Conservation (phyloP, 2,113 vertebrate genomes). For the Romanogobio albipinnatus region DNA sequence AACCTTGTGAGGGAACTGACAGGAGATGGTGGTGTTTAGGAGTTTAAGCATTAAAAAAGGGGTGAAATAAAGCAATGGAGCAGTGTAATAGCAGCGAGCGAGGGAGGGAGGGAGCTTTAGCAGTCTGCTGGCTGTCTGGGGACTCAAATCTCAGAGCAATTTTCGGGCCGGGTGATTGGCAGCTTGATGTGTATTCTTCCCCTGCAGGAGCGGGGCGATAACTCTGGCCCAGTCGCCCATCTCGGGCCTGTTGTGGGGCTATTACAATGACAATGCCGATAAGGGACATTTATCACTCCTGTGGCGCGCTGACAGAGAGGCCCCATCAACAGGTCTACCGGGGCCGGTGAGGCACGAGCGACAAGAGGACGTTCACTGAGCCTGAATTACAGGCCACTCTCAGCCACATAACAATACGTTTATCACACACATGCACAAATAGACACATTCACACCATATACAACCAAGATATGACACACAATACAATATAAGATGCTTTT, state of each 20-base stretch:
- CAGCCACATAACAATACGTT: slow-evolving; percentile 57
- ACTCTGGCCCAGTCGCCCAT: slow-evolving; percentile 76
- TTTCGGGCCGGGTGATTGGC: slow-evolving; percentile 82
- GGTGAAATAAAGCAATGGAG: slow-evolving; percentile 52
- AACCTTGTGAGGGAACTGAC: slow-evolving; percentile 54
- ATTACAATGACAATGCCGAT: slow-evolving; percentile 84
- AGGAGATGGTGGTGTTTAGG: slow-evolving; percentile 62
- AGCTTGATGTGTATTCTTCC: slow-evolving; percentile 83
- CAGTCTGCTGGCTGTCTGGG: slow-evolving; percentile 73
- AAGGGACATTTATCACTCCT: slow-evolving; percentile 82
- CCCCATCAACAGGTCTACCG: slow-evolving; percentile 78
- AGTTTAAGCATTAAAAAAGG: slow-evolving; percentile 65
- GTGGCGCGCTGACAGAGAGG: slow-evolving; percentile 76
- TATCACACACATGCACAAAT: slow-evolving; percentile 41
- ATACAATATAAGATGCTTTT: neutral
- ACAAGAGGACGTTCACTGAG: slow-evolving; percentile 57
- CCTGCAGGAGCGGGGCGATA: slow-evolving; percentile 77
- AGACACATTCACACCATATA: neutral
- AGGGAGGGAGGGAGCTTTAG: slow-evolving; percentile 56
- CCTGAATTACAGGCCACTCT: slow-evolving; percentile 60
- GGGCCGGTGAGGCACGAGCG: slow-evolving; percentile 58
- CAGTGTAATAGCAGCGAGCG: slow-evolving; percentile 33
- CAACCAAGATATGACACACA: slow-evolving; percentile 45
- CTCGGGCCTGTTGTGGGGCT: slow-evolving; percentile 78
- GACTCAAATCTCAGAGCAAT: slow-evolving; percentile 89